Evolutionary conservation across 30 jellyfish, hydroid and myxozoan genomes (phyloP), one percentile per base, ranked within the genome.

Genomic region (Sanderia malayensis): DNA sequence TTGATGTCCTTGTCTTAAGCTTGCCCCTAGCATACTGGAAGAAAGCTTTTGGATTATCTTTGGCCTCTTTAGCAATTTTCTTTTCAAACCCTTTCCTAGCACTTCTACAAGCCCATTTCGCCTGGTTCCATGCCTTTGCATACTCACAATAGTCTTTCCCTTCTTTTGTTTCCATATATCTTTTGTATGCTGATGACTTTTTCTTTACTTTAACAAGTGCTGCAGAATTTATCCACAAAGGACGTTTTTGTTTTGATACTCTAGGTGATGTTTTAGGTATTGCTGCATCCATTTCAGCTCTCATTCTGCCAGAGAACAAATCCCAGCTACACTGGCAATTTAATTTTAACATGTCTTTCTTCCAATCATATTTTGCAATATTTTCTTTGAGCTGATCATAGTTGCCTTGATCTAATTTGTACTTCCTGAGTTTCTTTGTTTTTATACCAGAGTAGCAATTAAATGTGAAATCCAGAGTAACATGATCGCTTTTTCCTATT

Each of bases 151-250:
- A 34, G 65, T 41, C 82, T 31, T 73, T 73, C 52, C 86, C 82
- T 60, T 73, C 86, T 44, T 4, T 81, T 59, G 95, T 11, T 45
- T 75, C 84, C 68, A 25, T 59, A 31, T 82, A 82, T 74, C 81
- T 72, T 49, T 67, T 67, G 65, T 33, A 67, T 13, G 65, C 66
- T 1, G 79, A 49, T 17, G 64, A 33, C 46, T 67, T 67, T 44
- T 67, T 67, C 64, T 22, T 67, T 2, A 67, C 41, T 44, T 4
- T 67, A 44, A 28, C 34, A 10, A 67, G 61, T 3, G 79, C 79
- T 67, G 61, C 33, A 33, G 34, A 67, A 27, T 62, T 62, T 31
- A 29, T 27, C 74, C 74, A 62, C 27, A 32, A 31, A 23, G 74
- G 74, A 33, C 64, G 44, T 26, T 11, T 1, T 67, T 37, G 52